Evolutionary conservation across 2,888 invertebrate species (phyloP).

Genomic region (Dynastes hyllus): DNA sequence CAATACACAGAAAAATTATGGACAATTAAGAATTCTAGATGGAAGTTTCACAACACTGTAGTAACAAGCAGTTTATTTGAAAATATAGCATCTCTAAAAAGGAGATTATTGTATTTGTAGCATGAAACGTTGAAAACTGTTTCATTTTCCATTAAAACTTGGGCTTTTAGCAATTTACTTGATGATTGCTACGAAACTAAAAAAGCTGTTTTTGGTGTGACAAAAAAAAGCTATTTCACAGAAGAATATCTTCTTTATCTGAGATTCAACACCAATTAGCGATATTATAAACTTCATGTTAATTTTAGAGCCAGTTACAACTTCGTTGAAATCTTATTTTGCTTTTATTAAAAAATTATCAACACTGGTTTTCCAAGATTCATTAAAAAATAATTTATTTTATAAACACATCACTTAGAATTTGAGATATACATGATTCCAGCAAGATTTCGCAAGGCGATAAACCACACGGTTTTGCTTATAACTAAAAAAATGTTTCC

Average conservation of each 20-base stretch:
- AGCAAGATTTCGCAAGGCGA: not conserved
- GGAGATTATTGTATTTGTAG: too few relatives aligned
- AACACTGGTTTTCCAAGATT: conserved; percentile 7
- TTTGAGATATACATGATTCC: not conserved
- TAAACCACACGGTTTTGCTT: not conserved
- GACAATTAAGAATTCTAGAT: too few relatives aligned
- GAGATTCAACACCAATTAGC: not conserved
- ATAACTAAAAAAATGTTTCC: not conserved
- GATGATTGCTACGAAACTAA: not conserved
- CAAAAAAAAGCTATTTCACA: not conserved
- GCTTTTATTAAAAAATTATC: conserved; percentile 17
- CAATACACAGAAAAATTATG: too few relatives aligned
- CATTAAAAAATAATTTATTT: conserved; percentile 8
- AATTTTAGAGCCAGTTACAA: not conserved
- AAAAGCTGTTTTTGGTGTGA: not conserved
- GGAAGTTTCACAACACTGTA: too few relatives aligned
- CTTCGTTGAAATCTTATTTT: conserved; percentile 5
- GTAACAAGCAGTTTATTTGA: too few relatives aligned
- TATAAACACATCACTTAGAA: not conserved
- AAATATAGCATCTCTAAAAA: too few relatives aligned
- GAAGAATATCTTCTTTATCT: not conserved
- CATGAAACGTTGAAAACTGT: too few relatives aligned
- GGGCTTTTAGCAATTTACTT: too few relatives aligned
- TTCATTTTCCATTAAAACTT: too few relatives aligned
- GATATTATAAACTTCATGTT: conserved; percentile 7